phyloP scores from a whole-genome alignment of 2,113 vertebrate genomes.

The Platichthys flesus region DNA sequence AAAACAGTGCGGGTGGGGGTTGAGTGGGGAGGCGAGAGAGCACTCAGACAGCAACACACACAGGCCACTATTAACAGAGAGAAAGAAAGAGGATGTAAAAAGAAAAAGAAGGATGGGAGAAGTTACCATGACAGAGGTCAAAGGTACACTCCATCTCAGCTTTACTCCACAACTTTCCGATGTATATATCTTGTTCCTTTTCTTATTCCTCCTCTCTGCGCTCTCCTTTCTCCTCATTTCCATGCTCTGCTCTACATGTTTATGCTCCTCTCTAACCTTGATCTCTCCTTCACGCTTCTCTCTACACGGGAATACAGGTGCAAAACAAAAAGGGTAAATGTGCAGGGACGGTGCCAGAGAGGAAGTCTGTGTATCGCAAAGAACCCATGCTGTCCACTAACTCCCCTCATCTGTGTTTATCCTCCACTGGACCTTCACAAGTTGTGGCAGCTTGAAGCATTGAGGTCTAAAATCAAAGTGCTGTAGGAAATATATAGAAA shows the following conservation, averaged over 20 bases:
- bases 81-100: constrained; percentile 22
- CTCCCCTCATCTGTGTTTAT: constrained; percentile 19
- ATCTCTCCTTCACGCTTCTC: constrained; percentile 53
- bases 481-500: not conserved
- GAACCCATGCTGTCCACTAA: not conserved
- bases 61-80: constrained; percentile 45
- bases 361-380: not conserved
- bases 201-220: not conserved
- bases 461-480: not conserved
- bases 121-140: constrained; percentile 45
- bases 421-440: constrained; percentile 7
- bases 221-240: not conserved
- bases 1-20: constrained; percentile 46
- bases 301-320: constrained; percentile 31
- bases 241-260: not conserved
- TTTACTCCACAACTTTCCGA: constrained; percentile 11
- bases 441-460: not conserved
- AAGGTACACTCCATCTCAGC: constrained; percentile 10
- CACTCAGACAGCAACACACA: constrained; percentile 65
- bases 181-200: not conserved
- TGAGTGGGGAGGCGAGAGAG: constrained; percentile 54
- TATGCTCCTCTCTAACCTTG: constrained; percentile 41
- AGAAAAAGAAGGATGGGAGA: not conserved
- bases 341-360: not conserved
- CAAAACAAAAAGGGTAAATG: constrained; percentile 29